Percentiles rank a stretch among this genome's conserved stretches.
Evolutionary conservation across 2,113 vertebrate species (phyloP).

Genomic region (Antidorcas marsupialis): DNA sequence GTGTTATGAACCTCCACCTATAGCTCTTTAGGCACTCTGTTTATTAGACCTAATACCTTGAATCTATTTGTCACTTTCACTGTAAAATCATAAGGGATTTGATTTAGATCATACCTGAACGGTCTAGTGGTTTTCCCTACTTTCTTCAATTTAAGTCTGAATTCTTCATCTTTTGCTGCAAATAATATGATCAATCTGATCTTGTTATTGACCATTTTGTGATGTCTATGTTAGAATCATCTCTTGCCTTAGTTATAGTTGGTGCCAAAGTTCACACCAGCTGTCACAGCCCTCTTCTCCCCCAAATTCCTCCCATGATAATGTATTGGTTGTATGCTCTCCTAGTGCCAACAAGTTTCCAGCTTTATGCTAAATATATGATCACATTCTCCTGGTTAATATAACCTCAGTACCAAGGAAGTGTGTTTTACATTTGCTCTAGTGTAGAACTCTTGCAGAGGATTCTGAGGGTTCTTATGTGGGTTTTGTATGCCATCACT

Average conservation of each 20-base stretch:
- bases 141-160: neutral
- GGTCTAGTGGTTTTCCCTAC: neutral
- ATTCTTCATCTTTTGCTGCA: neutral
- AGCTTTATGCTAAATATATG: neutral
- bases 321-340: neutral
- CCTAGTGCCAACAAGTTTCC: neutral
- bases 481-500: neutral
- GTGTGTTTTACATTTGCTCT: neutral
- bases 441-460: neutral
- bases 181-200: neutral
- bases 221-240: neutral
- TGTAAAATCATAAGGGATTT: neutral
- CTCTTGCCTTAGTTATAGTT: neutral
- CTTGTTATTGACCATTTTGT: neutral
- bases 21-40: neutral
- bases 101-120: neutral
- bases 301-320: neutral
- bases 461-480: neutral
- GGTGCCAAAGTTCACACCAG: neutral
- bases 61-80: neutral
- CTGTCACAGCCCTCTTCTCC: neutral
- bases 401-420: neutral
- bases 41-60: neutral
- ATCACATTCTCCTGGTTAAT: neutral
- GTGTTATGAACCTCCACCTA: neutral